Evolutionary conservation across 1,140 invertebrate species (phyloP), one percentile per base, ranked within the genome.

Genomic region (Musca vetustissima): DNA sequence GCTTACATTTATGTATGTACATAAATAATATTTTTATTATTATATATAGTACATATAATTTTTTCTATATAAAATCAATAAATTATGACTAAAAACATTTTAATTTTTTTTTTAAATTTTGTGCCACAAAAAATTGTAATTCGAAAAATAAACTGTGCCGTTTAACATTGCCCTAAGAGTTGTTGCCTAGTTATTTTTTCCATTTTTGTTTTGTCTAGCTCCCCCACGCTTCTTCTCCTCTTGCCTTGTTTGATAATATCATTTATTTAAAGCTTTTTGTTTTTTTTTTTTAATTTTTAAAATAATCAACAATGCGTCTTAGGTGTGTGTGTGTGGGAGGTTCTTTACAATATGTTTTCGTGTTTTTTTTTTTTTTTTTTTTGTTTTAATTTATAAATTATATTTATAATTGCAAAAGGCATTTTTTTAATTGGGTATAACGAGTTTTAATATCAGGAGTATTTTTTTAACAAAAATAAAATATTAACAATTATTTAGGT

Each of bases 341-440:
- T 7, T 43, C 36, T 43, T 43, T 43, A 43, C 36, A 43, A 9
- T n/a, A n/a, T n/a, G n/a, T n/a, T n/a, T n/a, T n/a, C n/a, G n/a
- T 43, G 36, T 4, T 7, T 43, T 13, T 43, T 6, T 28, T 52
- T 4, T 48, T 48, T 6, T 48, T 21, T 66, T 14, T 13, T 57
- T 57, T 21, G 28, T 13, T 64, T 28, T 57, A 43, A 28, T 57
- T 24, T 3, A 57, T 57, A 57, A 57, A 57, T 57, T 57, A 57
- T 25, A 57, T 57, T 57, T 57, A 57, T 57, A 57, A 57, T 57
- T 28, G 49, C 28, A 57, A 28, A 57, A 57, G 53, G 53, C 53
- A 57, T 57, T 22, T 24, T 28, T n/a, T n/a, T n/a, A n/a, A n/a
- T n/a, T n/a, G n/a, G n/a, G n/a, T n/a, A n/a, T n/a, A n/a, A n/a